phyloP scores from a whole-genome alignment of 2,888 invertebrate genomes.

The Philereme vetulata region DNA sequence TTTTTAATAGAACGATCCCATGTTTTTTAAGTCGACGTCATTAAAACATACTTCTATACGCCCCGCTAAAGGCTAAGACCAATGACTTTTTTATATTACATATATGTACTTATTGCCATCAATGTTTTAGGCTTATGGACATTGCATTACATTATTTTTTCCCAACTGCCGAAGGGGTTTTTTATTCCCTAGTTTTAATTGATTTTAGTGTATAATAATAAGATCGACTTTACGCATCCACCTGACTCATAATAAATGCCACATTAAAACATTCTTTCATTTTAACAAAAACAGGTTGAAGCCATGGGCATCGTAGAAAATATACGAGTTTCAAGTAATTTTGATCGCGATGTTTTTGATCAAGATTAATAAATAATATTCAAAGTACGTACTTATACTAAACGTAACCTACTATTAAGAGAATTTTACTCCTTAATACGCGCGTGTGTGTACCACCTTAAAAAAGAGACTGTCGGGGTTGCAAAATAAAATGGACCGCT shows the following conservation, averaged over 20 bases:
- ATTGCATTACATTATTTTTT: no score
- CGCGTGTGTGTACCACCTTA: conserved; percentile 32
- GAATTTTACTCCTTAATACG: conserved; percentile 32
- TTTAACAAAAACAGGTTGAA: conserved; percentile 10
- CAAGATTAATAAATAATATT: conserved; percentile 25
- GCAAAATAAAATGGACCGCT: conserved; percentile 45
- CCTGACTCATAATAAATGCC: conserved; percentile 5
- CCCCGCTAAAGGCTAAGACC: background rate
- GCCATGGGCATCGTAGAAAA: conserved; percentile 20
- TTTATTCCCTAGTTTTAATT: background rate
- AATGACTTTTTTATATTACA: background rate
- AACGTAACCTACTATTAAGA: conserved; percentile 33
- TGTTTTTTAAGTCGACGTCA: conserved; percentile 7
- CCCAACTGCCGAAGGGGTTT: no score
- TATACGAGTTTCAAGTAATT: conserved; percentile 25
- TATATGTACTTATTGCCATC: background rate
- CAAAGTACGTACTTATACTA: conserved; percentile 31
- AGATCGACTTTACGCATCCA: conserved; percentile 19
- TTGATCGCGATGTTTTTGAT: conserved; percentile 13
- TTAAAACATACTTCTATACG: conserved; percentile 12
- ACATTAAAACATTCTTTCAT: conserved; percentile 13
- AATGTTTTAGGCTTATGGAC: background rate
- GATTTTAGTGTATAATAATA: conserved; percentile 13
- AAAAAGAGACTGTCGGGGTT: conserved; percentile 61
- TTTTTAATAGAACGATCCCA: conserved; percentile 1